Percentiles rank a stretch among this genome's conserved stretches.
These are phyloP conservation scores for Cotesia vestalis DNA, from an alignment of 1,140 invertebrate genomes.

Conservation along the genomic window DNA sequence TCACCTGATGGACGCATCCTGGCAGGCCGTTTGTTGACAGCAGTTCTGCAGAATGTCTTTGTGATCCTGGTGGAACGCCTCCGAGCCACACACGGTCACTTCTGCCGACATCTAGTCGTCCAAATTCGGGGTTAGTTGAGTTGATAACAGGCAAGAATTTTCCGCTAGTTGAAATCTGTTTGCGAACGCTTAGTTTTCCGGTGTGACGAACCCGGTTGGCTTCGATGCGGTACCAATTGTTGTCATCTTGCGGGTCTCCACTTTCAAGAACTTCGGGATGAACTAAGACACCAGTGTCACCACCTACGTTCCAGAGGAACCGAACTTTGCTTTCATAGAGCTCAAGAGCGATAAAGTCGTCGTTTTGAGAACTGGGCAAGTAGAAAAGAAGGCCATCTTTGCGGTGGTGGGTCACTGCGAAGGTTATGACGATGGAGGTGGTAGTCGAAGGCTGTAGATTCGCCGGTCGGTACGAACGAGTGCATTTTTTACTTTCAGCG, in stretches of 20 bases:
- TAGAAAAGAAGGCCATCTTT: constrained; percentile 75
- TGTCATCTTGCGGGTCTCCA: constrained; percentile 70
- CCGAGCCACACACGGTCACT: constrained; percentile 70
- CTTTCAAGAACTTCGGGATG: constrained; percentile 71
- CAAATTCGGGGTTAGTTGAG: constrained; percentile 64
- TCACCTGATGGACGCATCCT: constrained; percentile 82
- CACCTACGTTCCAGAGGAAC: constrained; percentile 82
- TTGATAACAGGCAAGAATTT: constrained; percentile 58
- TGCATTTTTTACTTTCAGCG: constrained; percentile 71
- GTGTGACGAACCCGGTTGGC: constrained; percentile 71
- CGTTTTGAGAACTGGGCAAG: constrained; percentile 69
- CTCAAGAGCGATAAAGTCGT: constrained; percentile 83
- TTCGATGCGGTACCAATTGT: constrained; percentile 78
- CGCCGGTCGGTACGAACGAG: constrained; percentile 75
- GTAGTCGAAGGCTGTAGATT: constrained; percentile 74
- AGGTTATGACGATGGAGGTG: constrained; percentile 75
- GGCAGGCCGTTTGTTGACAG: constrained; percentile 67
- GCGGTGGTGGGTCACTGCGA: constrained; percentile 70
- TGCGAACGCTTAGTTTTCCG: constrained; percentile 68
- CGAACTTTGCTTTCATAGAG: constrained; percentile 78
- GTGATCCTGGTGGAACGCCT: constrained; percentile 64
- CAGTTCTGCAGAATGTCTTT: constrained; percentile 62
- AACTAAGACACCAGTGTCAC: constrained; percentile 70
- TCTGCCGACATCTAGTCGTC: constrained; percentile 65
- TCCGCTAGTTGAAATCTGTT: constrained; percentile 56